Conservation (phyloP, 2,888 invertebrate genomes). For the Tholera decimalis region DNA sequence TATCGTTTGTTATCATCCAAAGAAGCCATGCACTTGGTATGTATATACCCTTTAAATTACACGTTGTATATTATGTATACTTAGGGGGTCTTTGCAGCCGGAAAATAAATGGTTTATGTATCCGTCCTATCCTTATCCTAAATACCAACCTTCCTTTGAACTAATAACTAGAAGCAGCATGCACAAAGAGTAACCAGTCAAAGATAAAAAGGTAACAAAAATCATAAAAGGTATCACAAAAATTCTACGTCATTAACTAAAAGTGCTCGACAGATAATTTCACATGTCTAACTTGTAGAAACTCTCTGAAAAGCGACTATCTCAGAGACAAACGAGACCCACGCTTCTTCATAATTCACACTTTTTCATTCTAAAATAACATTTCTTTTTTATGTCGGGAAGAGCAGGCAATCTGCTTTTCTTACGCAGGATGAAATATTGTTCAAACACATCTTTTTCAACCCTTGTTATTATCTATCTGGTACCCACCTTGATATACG, state of each 20-base stretch:
- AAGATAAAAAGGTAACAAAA: not conserved
- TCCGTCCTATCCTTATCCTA: too few species aligned
- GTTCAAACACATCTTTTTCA: not conserved
- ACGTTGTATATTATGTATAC: too few species aligned
- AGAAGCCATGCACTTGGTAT: too few species aligned
- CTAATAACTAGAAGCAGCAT: too few species aligned
- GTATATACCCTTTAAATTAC: too few species aligned
- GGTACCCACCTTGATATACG: not conserved
- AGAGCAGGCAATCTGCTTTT: not conserved
- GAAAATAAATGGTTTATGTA: too few species aligned
- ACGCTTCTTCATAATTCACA: constrained; percentile 2
- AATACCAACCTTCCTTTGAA: too few species aligned
- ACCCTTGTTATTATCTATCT: not conserved
- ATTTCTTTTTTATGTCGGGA: not conserved
- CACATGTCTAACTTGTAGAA: constrained; percentile 2
- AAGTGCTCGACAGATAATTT: not conserved
- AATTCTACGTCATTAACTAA: not conserved
- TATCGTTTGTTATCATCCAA: too few species aligned
- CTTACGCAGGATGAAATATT: not conserved
- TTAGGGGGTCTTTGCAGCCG: too few species aligned
- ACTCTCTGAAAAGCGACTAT: constrained; percentile 12
- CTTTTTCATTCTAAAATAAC: constrained; percentile 21
- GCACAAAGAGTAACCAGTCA: too few species aligned
- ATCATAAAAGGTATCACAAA: constrained; percentile 1
- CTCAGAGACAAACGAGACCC: constrained; percentile 19